A percentile compares a stretch with the other conserved stretches of the same genome.
Conservation (phyloP, 2,797 vertebrate species). For the Buceros bicornis region DNA sequence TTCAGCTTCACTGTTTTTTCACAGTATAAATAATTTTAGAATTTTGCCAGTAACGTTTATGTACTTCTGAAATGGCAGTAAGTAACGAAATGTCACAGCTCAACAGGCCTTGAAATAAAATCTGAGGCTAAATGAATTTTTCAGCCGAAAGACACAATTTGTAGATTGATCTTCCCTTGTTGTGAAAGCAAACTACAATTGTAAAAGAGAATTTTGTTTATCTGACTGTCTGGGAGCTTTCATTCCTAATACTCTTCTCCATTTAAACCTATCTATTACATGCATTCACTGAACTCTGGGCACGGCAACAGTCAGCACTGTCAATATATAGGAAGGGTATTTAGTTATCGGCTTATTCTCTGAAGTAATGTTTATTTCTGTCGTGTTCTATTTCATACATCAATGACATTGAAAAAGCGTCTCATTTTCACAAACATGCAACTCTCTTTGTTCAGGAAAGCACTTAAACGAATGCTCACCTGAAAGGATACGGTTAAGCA, state of each 20-base stretch:
- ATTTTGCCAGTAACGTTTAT: neutral
- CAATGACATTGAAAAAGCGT: neutral
- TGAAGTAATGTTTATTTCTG: neutral
- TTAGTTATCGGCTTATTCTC: neutral
- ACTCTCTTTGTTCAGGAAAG: neutral
- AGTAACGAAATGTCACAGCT: neutral
- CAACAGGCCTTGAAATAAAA: neutral
- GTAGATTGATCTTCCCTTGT: neutral
- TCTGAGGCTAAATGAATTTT: neutral
- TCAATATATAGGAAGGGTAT: neutral
- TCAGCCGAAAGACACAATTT: neutral
- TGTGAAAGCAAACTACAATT: neutral
- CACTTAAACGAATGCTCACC: neutral
- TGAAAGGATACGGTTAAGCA: neutral
- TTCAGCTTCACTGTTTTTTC: neutral
- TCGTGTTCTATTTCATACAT: neutral
- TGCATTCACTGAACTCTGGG: neutral
- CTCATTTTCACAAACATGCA: neutral
- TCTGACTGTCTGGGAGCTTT: neutral
- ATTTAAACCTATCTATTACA: neutral
- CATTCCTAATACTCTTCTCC: neutral
- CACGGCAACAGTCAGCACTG: neutral
- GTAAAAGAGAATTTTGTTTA: neutral
- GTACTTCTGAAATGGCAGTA: neutral
- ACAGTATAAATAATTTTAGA: neutral